Base-by-base conservation (phyloP, 2,797 vertebrate species). In the Mormyrops boulengeri region DNA sequence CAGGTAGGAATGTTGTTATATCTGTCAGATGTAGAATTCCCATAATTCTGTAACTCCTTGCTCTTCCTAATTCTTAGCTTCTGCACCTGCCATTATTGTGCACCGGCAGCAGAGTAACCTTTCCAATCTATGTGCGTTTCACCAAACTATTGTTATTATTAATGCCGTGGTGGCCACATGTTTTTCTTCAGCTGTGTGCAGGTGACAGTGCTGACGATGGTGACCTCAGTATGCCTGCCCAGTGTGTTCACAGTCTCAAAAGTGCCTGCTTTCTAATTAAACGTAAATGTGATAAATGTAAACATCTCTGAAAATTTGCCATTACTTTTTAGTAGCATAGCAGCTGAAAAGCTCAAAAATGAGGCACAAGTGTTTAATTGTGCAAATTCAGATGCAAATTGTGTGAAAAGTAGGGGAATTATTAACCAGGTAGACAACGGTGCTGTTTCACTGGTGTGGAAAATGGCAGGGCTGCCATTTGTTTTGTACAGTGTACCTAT, bases 401-500 rank as follows among this genome's bases (percentile, higher is more conserved):
- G 41, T n/a, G 38, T 82, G 77, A 41, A 82, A 82, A 82, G 38
- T 19, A 82, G 77, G 77, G 41, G 19, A 82, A 82, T 82, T 38
- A 82, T 82, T 82, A 82, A 82, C 77, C 77, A 82, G 77, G 77
- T 82, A 82, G 77, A 41, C 77, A 82, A 47, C 38, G 19, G 38
- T 82, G 77, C 38, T 47, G 41, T 19, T 82, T 47, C 41, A 47
- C 41, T 82, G 77, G 41, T n/a, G 77, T 82, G 77, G 77, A 82
- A 82, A 82, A n/a, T 52, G 22, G 26, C n/a, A 85, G 22, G 82
- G 22, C 22, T 85, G 7, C 77, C 77, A 82, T 82, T 47, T 82
- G 19, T 82, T 82, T 85, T 52, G 47, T 50, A 85, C 47, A 47
- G n/a, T 85, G 47, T 85, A 17, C 49, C 17, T 47, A 85, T 26